These are phyloP conservation scores for Alfaro cultratus DNA, from an alignment of 2,797 vertebrate species.

Conservation along the genomic window DNA sequence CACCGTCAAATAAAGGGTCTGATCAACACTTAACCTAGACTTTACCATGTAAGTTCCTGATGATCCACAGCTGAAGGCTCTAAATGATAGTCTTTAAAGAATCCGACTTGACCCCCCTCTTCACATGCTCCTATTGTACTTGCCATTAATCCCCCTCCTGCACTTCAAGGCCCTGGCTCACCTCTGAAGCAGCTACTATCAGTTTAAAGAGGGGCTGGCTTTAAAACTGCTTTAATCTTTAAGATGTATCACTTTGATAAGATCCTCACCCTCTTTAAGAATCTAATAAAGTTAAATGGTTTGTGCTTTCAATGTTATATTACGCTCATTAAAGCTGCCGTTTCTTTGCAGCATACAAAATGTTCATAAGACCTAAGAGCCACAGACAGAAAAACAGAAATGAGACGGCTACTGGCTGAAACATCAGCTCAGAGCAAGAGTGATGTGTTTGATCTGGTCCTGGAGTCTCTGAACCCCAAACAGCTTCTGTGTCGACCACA, in stretches of 20 bases:
- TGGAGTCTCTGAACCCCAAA: constrained; percentile 71
- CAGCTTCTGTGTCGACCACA: constrained; percentile 71
- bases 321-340: neutral
- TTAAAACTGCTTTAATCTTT: constrained; percentile 66
- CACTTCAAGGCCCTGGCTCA: constrained; percentile 79
- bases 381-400: constrained; percentile 31
- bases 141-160: constrained; percentile 67
- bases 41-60: constrained; percentile 63
- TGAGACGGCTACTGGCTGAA: constrained; percentile 10
- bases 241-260: constrained; percentile 71
- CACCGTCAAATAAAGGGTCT: constrained; percentile 55
- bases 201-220: constrained; percentile 65
- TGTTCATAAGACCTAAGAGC: neutral
- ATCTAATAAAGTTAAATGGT: constrained; percentile 23
- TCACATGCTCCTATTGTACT: constrained; percentile 75
- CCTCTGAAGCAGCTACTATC: constrained; percentile 75
- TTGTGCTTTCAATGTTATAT: neutral
- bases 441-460: constrained; percentile 52
- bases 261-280: constrained; percentile 58
- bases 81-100: constrained; percentile 78
- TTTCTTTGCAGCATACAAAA: neutral
- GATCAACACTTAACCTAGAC: constrained; percentile 71
- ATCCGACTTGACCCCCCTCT: constrained; percentile 46
- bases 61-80: constrained; percentile 75
- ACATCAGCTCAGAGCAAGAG: neutral